Evolutionary conservation across 2,888 invertebrate genomes (phyloP), one percentile per base, ranked within the genome.

Genomic region (Drosophila barbarae): DNA sequence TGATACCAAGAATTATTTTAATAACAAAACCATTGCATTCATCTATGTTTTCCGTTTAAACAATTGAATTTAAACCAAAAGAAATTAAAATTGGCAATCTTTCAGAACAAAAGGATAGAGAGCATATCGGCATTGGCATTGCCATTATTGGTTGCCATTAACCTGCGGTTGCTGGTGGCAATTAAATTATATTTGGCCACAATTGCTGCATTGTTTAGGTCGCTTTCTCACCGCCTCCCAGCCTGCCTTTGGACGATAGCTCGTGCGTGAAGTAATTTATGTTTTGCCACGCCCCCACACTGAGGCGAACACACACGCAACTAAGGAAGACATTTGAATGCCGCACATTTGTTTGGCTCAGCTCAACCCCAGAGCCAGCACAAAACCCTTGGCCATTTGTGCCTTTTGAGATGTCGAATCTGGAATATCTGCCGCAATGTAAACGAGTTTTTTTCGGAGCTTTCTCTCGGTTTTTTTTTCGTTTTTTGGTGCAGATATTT

Each of bases 201-300:
- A 61, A 63, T 63, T 51, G 61, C 44, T 34, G n/a, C 36, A 64
- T 53, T 41, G 49, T 60, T 65, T 34, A 3, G 38, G 10, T 41
- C 30, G 26, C 36, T 60, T 28, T 9, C 28, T 30, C 15, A 5
- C 12, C 1, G 23, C 13, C 44, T 35, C 15, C 15, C 39, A 39
- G n/a, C 26, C 49, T 21, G 35, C 49, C 26, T 28, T 39, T 41
- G 28, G 38, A 4, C 23, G 61, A 53, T 58, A 66, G 74, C 63
- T 77, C 72, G 71, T 78, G 80, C 77, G 72, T 72, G 46, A 71
- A 73, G 64, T 69, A 73, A 78, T 78, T 81, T 78, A 81, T 78
- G 67, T 71, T 51, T 59, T 52, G 72, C 69, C 72, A 81, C 72
- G 76, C 81, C 78, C 70, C 10, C 54, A 10, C 35, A 32, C 23